Percentiles rank a stretch among this genome's conserved stretches.
Conservation (phyloP, 1,140 invertebrate genomes). For the Aphaenogaster rudis region DNA sequence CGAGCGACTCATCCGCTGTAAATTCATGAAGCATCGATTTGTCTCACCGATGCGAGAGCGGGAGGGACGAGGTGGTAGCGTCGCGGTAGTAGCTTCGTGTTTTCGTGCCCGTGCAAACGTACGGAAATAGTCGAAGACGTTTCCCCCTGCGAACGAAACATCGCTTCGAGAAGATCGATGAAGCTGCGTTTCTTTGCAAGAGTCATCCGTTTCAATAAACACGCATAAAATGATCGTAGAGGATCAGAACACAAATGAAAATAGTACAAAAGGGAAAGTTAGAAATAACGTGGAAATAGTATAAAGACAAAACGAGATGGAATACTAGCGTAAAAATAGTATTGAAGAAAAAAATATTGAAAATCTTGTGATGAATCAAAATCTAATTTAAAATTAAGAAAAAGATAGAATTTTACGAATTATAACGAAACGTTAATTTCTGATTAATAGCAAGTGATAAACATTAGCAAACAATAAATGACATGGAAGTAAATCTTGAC, state of each 20-base stretch:
- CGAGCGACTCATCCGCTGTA: conserved; percentile 62
- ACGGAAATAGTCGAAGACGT: conserved; percentile 49
- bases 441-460: not conserved
- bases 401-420: not conserved
- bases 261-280: not conserved
- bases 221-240: conserved; percentile 1
- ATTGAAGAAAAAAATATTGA: not conserved
- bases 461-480: not conserved
- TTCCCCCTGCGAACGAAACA: not conserved
- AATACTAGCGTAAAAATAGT: not conserved
- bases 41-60: conserved; percentile 25
- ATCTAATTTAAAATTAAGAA: not conserved
- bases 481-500: not conserved
- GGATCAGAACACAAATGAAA: not conserved
- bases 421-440: conserved; percentile 1
- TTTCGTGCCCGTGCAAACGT: conserved; percentile 43
- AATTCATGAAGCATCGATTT: conserved; percentile 74
- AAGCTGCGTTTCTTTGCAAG: conserved; percentile 30
- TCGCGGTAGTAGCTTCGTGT: conserved; percentile 24
- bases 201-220: conserved; percentile 52
- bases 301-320: not conserved
- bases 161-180: conserved; percentile 44
- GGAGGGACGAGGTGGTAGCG: not conserved
- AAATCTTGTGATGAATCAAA: not conserved
- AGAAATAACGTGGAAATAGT: not conserved